Percentiles rank a stretch among this genome's conserved stretches.
phyloP scores from a whole-genome alignment of 2,888 invertebrate species.

The Drosophila basisetae region DNA sequence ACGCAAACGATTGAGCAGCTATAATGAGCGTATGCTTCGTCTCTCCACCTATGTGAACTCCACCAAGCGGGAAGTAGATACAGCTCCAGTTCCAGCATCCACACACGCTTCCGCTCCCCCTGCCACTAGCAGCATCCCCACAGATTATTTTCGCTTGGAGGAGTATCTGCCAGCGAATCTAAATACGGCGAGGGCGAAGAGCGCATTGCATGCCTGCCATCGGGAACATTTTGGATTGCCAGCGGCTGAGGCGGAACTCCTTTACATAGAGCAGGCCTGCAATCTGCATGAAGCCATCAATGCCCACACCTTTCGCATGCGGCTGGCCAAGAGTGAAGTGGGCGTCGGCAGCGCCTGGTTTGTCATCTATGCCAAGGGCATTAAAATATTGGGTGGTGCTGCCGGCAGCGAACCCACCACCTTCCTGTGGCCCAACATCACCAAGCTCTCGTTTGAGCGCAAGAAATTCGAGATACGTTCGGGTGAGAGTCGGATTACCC shows the following conservation, averaged over 20 bases:
- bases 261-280: slow-evolving; percentile 96
- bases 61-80: slow-evolving; percentile 41
- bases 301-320: slow-evolving; percentile 94
- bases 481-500: slow-evolving; percentile 93
- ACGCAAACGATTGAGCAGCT: slow-evolving; percentile 75
- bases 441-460: slow-evolving; percentile 97
- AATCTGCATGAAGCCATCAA: slow-evolving; percentile 93
- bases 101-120: slow-evolving; percentile 15
- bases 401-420: slow-evolving; percentile 88
- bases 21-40: slow-evolving; percentile 78
- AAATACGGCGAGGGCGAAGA: slow-evolving; percentile 86
- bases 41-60: slow-evolving; percentile 77
- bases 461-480: slow-evolving; percentile 98
- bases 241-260: slow-evolving; percentile 92
- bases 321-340: slow-evolving; percentile 90
- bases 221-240: slow-evolving; percentile 92
- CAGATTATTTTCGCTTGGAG: slow-evolving; percentile 91
- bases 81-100: neutral
- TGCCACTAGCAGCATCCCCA: slow-evolving; percentile 14
- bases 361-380: slow-evolving; percentile 96
- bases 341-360: slow-evolving; percentile 93
- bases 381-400: slow-evolving; percentile 91
- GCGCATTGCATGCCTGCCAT: slow-evolving; percentile 90
- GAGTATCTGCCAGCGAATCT: slow-evolving; percentile 92
- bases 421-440: slow-evolving; percentile 98